Evolutionary conservation across 2,113 vertebrate species (phyloP).

Genomic region (Theropithecus gelada): DNA sequence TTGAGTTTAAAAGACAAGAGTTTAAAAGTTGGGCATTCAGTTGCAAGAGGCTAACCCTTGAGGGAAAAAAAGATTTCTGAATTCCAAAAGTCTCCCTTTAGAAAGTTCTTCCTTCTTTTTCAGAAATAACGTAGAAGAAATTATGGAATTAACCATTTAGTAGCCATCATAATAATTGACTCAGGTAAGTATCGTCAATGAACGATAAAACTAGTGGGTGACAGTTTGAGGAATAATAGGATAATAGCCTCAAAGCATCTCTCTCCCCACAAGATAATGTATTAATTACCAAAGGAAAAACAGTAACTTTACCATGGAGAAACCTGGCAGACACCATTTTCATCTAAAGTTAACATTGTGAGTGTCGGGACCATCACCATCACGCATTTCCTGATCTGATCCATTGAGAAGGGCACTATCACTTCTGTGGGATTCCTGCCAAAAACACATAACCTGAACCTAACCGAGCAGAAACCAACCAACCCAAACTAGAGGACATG

Average conservation of each 20-base stretch:
- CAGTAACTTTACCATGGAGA: background rate
- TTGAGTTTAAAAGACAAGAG: background rate
- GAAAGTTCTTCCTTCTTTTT: background rate
- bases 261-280: background rate
- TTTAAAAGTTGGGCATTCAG: background rate
- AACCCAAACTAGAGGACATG: background rate
- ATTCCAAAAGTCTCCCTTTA: background rate
- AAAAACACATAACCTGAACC: too few relatives aligned
- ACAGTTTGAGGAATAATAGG: background rate
- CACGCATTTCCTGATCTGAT: background rate
- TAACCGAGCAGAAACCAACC: background rate
- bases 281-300: background rate
- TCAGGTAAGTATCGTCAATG: background rate
- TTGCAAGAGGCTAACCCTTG: background rate
- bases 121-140: background rate
- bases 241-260: background rate
- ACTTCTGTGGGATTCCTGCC: background rate
- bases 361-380: background rate
- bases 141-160: background rate
- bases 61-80: background rate
- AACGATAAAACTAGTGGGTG: background rate
- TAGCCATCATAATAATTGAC: background rate
- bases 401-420: background rate
- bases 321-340: background rate
- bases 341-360: background rate